Base-by-base conservation (phyloP, 2,113 vertebrate genomes). In the Nesoenas mayeri region DNA sequence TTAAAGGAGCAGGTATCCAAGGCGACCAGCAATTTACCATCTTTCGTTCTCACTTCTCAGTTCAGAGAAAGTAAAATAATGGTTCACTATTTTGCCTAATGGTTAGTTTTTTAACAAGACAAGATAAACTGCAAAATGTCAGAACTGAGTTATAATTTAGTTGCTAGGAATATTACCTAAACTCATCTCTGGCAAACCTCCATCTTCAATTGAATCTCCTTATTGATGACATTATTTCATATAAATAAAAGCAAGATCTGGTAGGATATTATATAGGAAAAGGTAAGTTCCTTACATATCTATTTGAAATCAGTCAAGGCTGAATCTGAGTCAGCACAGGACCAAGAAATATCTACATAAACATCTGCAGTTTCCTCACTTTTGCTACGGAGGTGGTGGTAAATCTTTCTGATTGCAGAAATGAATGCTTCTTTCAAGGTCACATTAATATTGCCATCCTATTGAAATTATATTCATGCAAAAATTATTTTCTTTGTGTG, bases 1-100 rank as follows among this genome's bases (percentile, higher is more conserved):
- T 88, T 56, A 69, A 94, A 84, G 16, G 19, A 77, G 9, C 36
- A 77, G 28, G 88, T 95, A 86, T 94, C 85, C 91, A 95, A 78
- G 82, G 75, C 65, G 79, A 97, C 71, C 36, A 83, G 58, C 24
- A 85, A 85, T 87, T 90, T 82, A 25, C 4, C 15, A 20, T 58
- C 24, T 75, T 79, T 82, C 51, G 12, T 81, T 85, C 70, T 81
- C 32, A 29, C 16, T 67, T 85, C 56, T 79, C 38, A 22, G 38
- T 75, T 85, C 62, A 82, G 64, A 88, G 25, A 25, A 75, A 75
- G 29, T 32, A 60, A 93, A 94, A 93, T 77, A 80, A 65, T 88
- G 54, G 57, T 15, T 87, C 64, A 62, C 5, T 89, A 14, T 80
- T 91, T 92, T 87, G 34, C 31, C 54, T 69, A 65, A 56, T 53